phyloP scores from a whole-genome alignment of 2,113 vertebrate genomes.

The Boulengeromyrus knoepffleri region DNA sequence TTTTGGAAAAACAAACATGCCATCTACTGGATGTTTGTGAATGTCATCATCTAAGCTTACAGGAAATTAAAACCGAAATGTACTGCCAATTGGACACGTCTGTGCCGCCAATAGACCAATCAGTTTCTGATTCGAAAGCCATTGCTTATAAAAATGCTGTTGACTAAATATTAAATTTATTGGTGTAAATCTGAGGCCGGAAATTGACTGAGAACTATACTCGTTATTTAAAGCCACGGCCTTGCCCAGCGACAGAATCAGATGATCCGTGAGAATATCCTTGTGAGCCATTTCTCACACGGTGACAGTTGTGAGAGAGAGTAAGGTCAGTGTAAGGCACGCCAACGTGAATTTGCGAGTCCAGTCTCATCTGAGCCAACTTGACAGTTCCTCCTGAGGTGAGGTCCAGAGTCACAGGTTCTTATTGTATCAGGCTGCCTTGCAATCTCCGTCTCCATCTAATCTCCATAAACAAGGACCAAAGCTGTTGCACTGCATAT shows the following conservation, averaged over 20 bases:
- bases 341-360: neutral
- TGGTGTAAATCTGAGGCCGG: neutral
- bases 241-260: neutral
- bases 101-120: neutral
- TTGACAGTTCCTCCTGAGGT: neutral
- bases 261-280: neutral
- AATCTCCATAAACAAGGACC: neutral
- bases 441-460: neutral
- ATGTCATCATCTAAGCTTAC: neutral
- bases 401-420: neutral
- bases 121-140: neutral
- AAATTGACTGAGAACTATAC: neutral
- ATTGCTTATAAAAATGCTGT: neutral
- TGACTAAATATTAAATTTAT: neutral
- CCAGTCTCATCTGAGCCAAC: neutral
- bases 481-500: neutral
- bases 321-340: neutral
- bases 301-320: neutral
- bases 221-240: neutral
- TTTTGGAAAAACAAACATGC: neutral
- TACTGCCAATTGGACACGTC: neutral
- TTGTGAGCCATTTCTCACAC: neutral
- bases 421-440: neutral
- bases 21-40: neutral
- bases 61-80: neutral